A percentile compares a stretch with the other conserved stretches of the same genome.
Evolutionary conservation across 1,140 invertebrate genomes (phyloP).

Genomic region (Atta cephalotes): DNA sequence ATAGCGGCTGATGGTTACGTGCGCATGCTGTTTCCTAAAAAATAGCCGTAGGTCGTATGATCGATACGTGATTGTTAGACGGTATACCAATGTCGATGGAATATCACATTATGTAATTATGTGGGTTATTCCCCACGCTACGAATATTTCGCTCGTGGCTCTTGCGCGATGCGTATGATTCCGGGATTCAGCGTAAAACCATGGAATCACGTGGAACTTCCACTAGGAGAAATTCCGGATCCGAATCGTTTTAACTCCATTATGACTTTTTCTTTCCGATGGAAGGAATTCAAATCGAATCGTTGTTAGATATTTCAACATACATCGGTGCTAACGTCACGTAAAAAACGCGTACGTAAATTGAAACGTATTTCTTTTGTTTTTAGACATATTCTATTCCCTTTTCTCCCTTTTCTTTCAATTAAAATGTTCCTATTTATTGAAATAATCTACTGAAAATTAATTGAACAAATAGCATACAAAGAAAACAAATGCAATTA

Average conservation of each 20-base stretch:
- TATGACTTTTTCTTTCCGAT: slow-evolving; percentile 17
- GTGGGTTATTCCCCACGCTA: background rate
- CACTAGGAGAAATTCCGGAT: background rate
- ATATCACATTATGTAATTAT: slow-evolving; percentile 55
- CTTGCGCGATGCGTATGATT: background rate
- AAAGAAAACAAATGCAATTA: background rate
- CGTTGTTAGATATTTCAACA: background rate
- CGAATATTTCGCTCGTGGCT: background rate
- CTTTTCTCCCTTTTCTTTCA: too few species aligned
- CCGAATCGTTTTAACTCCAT: slow-evolving; percentile 7
- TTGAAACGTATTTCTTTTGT: background rate
- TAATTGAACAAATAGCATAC: background rate
- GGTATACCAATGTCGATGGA: background rate
- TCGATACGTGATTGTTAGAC: slow-evolving; percentile 46
- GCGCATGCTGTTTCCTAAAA: slow-evolving; percentile 33
- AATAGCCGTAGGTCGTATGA: slow-evolving; percentile 6
- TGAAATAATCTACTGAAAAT: background rate
- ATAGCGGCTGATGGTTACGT: background rate
- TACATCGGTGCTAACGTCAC: background rate
- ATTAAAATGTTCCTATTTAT: background rate
- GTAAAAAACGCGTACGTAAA: background rate
- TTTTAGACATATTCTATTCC: background rate
- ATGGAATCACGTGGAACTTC: slow-evolving; percentile 3
- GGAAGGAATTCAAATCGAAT: slow-evolving; percentile 23
- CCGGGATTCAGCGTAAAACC: background rate